phyloP scores from a whole-genome alignment of 2,113 vertebrate species.

The Pseudopipra pipra region DNA sequence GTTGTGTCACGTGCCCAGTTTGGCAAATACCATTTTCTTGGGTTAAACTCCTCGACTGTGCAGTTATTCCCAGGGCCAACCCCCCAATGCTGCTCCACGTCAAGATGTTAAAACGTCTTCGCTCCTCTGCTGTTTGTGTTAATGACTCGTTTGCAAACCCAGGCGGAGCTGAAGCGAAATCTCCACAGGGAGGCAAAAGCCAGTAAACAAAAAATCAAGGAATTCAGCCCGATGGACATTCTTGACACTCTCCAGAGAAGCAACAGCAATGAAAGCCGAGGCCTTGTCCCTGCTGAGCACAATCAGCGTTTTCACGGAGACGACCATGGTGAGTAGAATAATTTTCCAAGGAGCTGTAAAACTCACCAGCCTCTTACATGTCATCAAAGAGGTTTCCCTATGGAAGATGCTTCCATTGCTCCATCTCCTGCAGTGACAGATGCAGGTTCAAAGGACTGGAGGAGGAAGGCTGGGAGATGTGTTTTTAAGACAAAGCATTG shows the following conservation, averaged over 20 bases:
- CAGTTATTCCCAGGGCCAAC: neutral
- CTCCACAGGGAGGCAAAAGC: conserved; percentile 63
- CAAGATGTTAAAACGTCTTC: neutral
- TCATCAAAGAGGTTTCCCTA: neutral
- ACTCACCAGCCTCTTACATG: neutral
- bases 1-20: neutral
- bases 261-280: neutral
- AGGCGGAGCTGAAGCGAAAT: conserved; percentile 66
- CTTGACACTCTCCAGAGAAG: neutral
- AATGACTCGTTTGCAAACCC: conserved; percentile 62
- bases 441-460: neutral
- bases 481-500: fast-evolving
- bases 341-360: neutral
- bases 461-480: neutral
- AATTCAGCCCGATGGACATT: conserved; percentile 31
- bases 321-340: conserved; percentile 42
- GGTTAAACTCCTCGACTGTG: neutral
- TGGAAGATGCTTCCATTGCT: neutral
- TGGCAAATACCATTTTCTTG: neutral
- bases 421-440: neutral
- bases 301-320: conserved; percentile 10
- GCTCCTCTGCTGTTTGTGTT: neutral
- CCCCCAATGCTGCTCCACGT: neutral
- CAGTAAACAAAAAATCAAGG: conserved; percentile 47
- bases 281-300: neutral